phyloP scores from a whole-genome alignment of 2,797 vertebrate species.

The Parotocinclus haroldoi region DNA sequence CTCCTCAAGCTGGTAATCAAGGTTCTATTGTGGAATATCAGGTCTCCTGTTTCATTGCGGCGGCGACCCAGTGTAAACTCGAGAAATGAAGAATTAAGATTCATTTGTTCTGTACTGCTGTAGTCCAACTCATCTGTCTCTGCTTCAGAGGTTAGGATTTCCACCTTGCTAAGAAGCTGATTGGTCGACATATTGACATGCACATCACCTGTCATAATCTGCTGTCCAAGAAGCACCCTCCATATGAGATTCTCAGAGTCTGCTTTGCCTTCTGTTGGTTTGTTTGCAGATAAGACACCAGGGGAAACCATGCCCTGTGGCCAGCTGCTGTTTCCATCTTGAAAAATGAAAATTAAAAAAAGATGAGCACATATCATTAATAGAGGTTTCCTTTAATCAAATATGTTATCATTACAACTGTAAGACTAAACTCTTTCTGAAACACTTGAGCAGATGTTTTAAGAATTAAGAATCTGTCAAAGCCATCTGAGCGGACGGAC shows the following conservation, averaged over 20 bases:
- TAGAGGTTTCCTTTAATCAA: not conserved
- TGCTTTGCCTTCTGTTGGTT: constrained; percentile 67
- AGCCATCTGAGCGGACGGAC: no score
- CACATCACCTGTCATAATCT: constrained; percentile 70
- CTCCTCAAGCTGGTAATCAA: constrained; percentile 58
- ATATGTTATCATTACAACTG: not conserved
- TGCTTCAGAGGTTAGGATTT: constrained; percentile 64
- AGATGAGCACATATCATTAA: not conserved
- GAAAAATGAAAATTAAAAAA: constrained; percentile 10
- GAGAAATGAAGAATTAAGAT: constrained; percentile 76
- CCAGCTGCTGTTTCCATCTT: constrained; percentile 80
- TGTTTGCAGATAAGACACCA: constrained; percentile 54
- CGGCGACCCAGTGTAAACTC: constrained; percentile 76
- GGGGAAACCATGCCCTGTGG: constrained; percentile 65
- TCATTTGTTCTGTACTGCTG: constrained; percentile 64
- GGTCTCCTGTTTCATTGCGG: constrained; percentile 78
- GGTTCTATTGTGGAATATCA: constrained; percentile 70
- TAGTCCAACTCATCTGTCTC: constrained; percentile 74
- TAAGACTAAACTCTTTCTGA: not conserved
- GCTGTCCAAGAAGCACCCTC: constrained; percentile 72
- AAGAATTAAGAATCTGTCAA: no score
- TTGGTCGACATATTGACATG: constrained; percentile 81
- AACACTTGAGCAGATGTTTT: no score
- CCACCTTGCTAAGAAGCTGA: constrained; percentile 77
- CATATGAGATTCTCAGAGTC: constrained; percentile 83